Conservation (phyloP, 2,888 invertebrate species). For the Nesidiocoris tenuis region DNA sequence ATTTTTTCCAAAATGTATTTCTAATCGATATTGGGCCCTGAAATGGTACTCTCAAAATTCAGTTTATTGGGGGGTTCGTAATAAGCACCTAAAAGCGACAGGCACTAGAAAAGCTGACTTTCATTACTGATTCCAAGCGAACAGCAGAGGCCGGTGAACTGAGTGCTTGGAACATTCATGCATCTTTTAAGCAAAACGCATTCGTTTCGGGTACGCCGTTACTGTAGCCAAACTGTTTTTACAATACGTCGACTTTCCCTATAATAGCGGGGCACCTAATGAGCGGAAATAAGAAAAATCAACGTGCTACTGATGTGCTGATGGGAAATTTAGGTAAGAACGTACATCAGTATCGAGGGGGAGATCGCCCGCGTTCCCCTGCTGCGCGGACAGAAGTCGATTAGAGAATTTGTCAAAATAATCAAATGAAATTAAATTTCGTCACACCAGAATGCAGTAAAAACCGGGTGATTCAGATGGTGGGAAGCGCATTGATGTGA, state of each 20-base stretch:
- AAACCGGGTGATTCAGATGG: too few relatives aligned
- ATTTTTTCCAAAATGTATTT: too few relatives aligned
- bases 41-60: too few relatives aligned
- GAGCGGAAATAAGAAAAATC: slow-evolving; percentile 13
- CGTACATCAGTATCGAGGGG: slow-evolving; percentile 46
- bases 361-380: slow-evolving; percentile 46
- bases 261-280: neutral
- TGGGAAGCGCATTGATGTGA: too few relatives aligned
- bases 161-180: neutral
- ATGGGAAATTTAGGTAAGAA: slow-evolving; percentile 21
- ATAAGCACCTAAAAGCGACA: neutral
- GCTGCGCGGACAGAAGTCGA: slow-evolving; percentile 46
- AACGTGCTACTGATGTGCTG: slow-evolving; percentile 19
- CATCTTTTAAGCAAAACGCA: neutral
- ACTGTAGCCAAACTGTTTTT: neutral
- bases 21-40: too few relatives aligned
- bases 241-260: neutral
- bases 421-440: too few relatives aligned
- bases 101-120: neutral
- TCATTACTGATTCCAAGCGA: too few relatives aligned
- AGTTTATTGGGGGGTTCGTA: too few relatives aligned
- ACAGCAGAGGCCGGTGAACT: neutral
- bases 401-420: slow-evolving; percentile 14
- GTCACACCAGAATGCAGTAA: too few relatives aligned
- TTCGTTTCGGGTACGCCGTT: neutral